These are phyloP conservation scores for Desoria tigrina DNA, from an alignment of 2,888 invertebrate genomes.

Conservation along the genomic window DNA sequence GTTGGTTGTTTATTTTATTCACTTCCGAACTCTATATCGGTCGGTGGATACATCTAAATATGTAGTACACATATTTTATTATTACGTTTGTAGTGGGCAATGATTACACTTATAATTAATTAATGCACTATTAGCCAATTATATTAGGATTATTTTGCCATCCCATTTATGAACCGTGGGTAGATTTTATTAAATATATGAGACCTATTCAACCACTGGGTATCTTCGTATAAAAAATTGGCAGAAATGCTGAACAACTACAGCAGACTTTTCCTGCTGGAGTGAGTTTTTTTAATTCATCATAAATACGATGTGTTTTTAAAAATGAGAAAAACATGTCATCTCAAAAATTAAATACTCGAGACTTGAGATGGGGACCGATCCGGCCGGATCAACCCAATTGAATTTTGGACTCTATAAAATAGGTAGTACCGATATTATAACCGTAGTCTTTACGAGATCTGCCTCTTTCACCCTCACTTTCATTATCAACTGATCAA, in stretches of 20 bases:
- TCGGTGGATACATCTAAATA: too few species aligned
- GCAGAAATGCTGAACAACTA: neutral
- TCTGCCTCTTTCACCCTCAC: slow-evolving; percentile 18
- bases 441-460: slow-evolving; percentile 29
- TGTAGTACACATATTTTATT: too few species aligned
- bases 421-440: slow-evolving; percentile 16
- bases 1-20: slow-evolving; percentile 7
- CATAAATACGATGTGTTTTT: neutral
- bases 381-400: slow-evolving; percentile 39
- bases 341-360: slow-evolving; percentile 28
- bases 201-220: slow-evolving; percentile 15
- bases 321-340: slow-evolving; percentile 11
- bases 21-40: slow-evolving; percentile 12
- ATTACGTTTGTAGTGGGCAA: too few species aligned
- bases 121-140: slow-evolving; percentile 25
- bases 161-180: slow-evolving; percentile 37
- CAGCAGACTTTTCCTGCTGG: neutral
- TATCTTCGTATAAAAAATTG: slow-evolving; percentile 17
- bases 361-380: slow-evolving; percentile 26
- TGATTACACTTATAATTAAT: neutral
- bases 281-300: slow-evolving; percentile 2
- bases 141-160: slow-evolving; percentile 44
- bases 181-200: slow-evolving; percentile 18
- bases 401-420: slow-evolving; percentile 17
- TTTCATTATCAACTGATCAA: slow-evolving; percentile 31